These are phyloP conservation scores for Symphodus melops DNA, from an alignment of 2,113 vertebrate species.

Conservation along the genomic window DNA sequence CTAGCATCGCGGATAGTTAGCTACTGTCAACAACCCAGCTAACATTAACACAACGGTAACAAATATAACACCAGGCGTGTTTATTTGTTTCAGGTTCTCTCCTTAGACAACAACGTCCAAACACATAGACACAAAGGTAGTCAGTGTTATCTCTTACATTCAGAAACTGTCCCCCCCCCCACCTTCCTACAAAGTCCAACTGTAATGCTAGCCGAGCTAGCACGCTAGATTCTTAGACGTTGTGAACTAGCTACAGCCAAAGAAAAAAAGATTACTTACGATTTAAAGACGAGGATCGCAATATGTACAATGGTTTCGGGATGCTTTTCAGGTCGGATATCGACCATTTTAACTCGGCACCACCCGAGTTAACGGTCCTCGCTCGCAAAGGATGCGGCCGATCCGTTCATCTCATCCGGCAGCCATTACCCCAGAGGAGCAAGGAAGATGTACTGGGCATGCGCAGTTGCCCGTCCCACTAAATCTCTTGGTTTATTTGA, in stretches of 20 bases:
- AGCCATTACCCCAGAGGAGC: conserved; percentile 74
- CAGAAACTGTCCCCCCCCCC: background rate
- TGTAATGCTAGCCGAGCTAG: conserved; percentile 34
- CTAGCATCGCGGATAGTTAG: conserved; percentile 47
- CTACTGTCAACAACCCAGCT: conserved; percentile 29
- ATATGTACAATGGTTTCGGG: conserved; percentile 59
- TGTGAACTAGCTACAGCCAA: conserved; percentile 43
- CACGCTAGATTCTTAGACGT: background rate
- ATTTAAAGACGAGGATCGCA: conserved; percentile 60
- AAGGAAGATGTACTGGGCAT: conserved; percentile 60
- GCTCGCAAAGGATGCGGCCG: conserved; percentile 70
- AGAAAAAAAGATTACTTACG: conserved; percentile 67
- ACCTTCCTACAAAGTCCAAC: conserved; percentile 11
- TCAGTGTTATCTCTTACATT: background rate
- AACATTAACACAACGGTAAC: background rate
- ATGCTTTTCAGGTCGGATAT: conserved; percentile 71
- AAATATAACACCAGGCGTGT: background rate
- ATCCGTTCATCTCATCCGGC: conserved; percentile 71
- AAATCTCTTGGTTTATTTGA: background rate
- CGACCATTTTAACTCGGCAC: conserved; percentile 81
- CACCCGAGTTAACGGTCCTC: conserved; percentile 71
- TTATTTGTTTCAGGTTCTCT: no score
- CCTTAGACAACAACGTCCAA: background rate
- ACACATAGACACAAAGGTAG: background rate
- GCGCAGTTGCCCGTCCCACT: conserved; percentile 47